Percentiles rank a stretch among this genome's conserved stretches.
These are phyloP conservation scores for Virgularia gustaviana DNA, from an alignment of 92 coral and sea anemone genomes.

Conservation along the genomic window DNA sequence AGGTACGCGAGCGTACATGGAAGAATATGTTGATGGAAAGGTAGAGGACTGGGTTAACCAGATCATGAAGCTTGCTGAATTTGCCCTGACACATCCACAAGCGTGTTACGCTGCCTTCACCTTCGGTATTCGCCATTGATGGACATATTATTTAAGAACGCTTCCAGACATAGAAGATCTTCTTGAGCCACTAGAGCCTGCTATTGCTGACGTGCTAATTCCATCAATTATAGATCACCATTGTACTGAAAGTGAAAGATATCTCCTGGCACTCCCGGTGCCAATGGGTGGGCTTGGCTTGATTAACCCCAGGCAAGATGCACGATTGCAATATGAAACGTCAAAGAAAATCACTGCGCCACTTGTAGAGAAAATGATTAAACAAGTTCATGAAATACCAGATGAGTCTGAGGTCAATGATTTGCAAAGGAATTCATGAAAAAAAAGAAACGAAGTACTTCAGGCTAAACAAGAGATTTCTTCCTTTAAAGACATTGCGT, in stretches of 20 bases:
- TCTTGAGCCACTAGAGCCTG: no score
- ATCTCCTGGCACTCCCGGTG: constrained; percentile 49
- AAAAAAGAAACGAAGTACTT: not conserved
- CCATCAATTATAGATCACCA: constrained; percentile 47
- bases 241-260: constrained; percentile 28
- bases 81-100: constrained; percentile 49
- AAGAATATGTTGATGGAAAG: constrained; percentile 49
- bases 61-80: constrained; percentile 46
- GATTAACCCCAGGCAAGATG: constrained; percentile 44
- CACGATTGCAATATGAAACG: constrained; percentile 33
- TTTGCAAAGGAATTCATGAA: not conserved
- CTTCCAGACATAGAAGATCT: no score
- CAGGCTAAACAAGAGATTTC: not conserved
- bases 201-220: constrained; percentile 42
- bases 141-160: no score
- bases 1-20: constrained; percentile 47
- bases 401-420: no score
- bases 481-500: not conserved
- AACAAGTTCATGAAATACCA: constrained; percentile 1
- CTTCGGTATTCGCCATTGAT: constrained; percentile 44
- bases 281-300: constrained; percentile 49
- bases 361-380: not conserved
- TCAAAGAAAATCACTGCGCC: constrained; percentile 45
- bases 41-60: constrained; percentile 43
- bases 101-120: constrained; percentile 24